phyloP scores from a whole-genome alignment of 2,888 invertebrate species.

The Aphidius colemani region DNA sequence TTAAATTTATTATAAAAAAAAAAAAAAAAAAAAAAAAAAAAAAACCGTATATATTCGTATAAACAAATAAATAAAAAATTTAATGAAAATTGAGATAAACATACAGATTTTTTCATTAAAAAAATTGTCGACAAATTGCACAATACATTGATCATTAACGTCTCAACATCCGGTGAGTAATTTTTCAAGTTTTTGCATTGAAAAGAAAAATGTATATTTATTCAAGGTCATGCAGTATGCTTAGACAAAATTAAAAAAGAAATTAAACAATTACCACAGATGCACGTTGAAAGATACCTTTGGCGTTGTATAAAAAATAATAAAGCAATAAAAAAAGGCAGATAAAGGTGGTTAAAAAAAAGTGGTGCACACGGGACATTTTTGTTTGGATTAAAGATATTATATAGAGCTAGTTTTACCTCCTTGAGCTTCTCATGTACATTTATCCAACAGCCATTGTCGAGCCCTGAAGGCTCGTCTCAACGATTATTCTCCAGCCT shows the following conservation, averaged over 20 bases:
- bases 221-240: not conserved
- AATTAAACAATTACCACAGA: not conserved
- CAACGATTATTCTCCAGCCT: constrained; percentile 23
- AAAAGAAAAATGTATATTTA: not conserved
- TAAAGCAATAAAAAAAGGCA: not conserved
- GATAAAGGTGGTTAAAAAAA: not conserved
- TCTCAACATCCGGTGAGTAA: constrained; percentile 23
- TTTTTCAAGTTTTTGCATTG: constrained; percentile 18
- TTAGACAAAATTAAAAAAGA: not conserved
- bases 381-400: constrained; percentile 37
- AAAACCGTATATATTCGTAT: too few species aligned
- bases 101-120: constrained; percentile 10
- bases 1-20: constrained; percentile 7
- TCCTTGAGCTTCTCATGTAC: not conserved
- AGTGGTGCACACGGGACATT: constrained; percentile 14
- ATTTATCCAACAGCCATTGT: constrained; percentile 32
- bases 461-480: constrained; percentile 26
- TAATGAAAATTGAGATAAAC: constrained; percentile 2
- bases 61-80: not conserved
- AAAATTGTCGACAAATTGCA: constrained; percentile 20
- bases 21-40: constrained; percentile 12
- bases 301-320: not conserved
- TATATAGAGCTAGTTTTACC: constrained; percentile 34
- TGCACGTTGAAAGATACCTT: not conserved
- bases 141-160: constrained; percentile 18